A percentile compares a stretch with the other conserved stretches of the same genome.
Evolutionary conservation across 2,113 vertebrate species (phyloP).

Genomic region (Marmota monax): DNA sequence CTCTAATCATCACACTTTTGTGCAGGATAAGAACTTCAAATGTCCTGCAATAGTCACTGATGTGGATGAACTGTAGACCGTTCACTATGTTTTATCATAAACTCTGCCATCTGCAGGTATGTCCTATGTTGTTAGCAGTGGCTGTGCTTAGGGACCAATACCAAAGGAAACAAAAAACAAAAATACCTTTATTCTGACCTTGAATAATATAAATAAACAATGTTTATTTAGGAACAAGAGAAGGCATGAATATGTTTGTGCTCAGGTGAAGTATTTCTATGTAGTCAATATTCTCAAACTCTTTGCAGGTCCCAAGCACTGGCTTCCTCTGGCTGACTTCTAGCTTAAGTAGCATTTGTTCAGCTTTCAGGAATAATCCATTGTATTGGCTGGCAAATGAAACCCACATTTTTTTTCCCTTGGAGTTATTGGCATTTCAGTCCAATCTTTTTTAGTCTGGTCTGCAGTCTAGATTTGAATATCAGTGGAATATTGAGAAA

Average conservation of each 20-base stretch:
- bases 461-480: constrained; percentile 16
- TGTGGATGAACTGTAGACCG: neutral
- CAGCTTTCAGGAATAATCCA: constrained; percentile 55
- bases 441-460: neutral
- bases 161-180: neutral
- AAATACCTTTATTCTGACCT: constrained; percentile 43
- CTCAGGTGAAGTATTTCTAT: constrained; percentile 50
- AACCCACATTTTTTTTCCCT: neutral
- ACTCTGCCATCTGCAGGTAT: neutral
- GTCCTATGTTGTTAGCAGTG: constrained; percentile 1
- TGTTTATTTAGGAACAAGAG: constrained; percentile 1
- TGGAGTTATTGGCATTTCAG: constrained; percentile 42
- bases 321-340: constrained; percentile 13
- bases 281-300: constrained; percentile 34
- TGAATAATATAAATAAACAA: constrained; percentile 34
- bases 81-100: constrained; percentile 51
- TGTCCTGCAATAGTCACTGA: constrained; percentile 44
- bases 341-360: constrained; percentile 44
- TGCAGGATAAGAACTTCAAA: constrained; percentile 49
- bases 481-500: constrained; percentile 2
- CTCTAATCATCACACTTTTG: constrained; percentile 3
- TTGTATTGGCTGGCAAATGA: constrained; percentile 59
- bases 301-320: neutral
- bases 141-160: neutral
- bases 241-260: neutral